Evolutionary conservation across 2,797 vertebrate genomes (phyloP), one percentile per base, ranked within the genome.

Genomic region (Cynodonichthys magdalenae): DNA sequence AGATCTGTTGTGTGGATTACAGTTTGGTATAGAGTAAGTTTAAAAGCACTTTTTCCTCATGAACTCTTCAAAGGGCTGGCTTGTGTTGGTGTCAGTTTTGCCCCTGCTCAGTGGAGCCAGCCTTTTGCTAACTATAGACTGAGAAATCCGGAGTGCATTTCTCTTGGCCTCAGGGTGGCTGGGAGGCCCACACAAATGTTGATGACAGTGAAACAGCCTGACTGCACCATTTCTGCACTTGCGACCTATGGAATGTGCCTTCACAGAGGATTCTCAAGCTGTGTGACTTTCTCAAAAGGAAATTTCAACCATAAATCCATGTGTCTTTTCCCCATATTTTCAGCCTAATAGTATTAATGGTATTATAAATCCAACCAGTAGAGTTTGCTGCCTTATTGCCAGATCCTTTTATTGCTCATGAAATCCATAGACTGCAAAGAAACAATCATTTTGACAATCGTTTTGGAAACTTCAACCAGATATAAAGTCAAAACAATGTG

Each of bases 101-200:
- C 63, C 63, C 46, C 60, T 41, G 62, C 70, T 83, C 75, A 27
- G 52, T 74, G 77, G 77, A 82, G 70, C 68, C 72, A 80, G 74
- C 80, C 75, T 74, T 67, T 72, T 34, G 71, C 88, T 92, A 90
- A 88, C 69, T 90, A 81, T 88, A 89, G 84, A 77, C 71, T 28
- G 66, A 84, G 69, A 87, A 85, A 84, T 87, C 85, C 83, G 53
- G 63, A 78, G 80, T 27, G 70, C 47, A 64, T 86, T 83, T 77
- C 71, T 87, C 83, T 83, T 78, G 83, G 82, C 83, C 87, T 61
- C 46, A 10, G 82, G 84, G 78, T 18, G 77, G 74, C 81, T 79
- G 83, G 49, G 74, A 36, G 46, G 81, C 86, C 87, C 86, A 87
- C 85, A 86, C 85, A 92, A 93, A 92, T 91, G 90, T 89, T 92